These are phyloP conservation scores for Agriopis leucophaearia DNA, from an alignment of 2,888 invertebrate species.

Conservation along the genomic window DNA sequence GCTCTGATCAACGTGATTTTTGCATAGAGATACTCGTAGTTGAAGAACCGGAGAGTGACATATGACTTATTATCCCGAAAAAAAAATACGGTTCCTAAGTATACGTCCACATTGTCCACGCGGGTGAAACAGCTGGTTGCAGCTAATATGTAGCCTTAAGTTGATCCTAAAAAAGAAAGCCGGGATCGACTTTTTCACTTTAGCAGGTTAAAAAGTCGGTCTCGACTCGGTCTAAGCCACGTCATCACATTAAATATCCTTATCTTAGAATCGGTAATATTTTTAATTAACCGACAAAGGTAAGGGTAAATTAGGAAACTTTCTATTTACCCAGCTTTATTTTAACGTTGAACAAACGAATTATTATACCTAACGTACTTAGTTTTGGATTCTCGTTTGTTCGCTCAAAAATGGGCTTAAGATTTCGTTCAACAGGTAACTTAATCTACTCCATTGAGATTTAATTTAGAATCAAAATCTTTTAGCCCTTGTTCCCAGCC, in stretches of 20 bases:
- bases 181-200: too few species aligned
- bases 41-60: too few species aligned
- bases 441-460: constrained; percentile 26
- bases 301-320: neutral
- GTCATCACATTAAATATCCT: neutral
- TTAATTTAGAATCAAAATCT: constrained; percentile 23
- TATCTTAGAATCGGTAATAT: neutral
- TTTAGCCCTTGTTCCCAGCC: constrained; percentile 15
- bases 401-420: constrained; percentile 5
- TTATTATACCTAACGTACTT: neutral
- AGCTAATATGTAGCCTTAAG: too few species aligned
- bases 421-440: constrained; percentile 17
- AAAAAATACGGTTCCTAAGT: too few species aligned
- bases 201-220: too few species aligned
- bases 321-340: neutral
- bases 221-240: neutral
- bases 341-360: neutral
- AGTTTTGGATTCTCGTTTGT: neutral
- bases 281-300: neutral
- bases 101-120: too few species aligned
- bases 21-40: too few species aligned
- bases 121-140: too few species aligned
- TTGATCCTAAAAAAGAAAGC: too few species aligned
- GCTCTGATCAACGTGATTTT: too few species aligned
- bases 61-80: too few species aligned